phyloP scores from a whole-genome alignment of 1,140 invertebrate species.

The Bicyclus anynana region DNA sequence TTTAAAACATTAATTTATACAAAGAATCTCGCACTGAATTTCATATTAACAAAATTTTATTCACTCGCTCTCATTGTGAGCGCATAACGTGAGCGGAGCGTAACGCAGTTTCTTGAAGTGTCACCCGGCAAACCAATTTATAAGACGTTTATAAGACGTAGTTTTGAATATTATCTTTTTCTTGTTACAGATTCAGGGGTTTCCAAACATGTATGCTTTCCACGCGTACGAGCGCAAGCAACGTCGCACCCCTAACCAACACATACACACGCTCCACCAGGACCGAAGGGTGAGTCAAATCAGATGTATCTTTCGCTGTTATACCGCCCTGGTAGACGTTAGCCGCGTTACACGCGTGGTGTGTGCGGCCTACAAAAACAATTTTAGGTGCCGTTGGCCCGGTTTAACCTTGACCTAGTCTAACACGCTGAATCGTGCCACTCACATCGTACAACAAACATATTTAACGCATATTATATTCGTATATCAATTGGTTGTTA shows the following conservation, averaged over 20 bases:
- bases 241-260: slow-evolving; percentile 45
- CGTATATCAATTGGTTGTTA: no score
- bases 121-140: no score
- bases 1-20: no score
- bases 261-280: slow-evolving; percentile 48
- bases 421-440: background rate
- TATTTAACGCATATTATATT: no score
- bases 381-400: slow-evolving; percentile 1
- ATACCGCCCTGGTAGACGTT: slow-evolving; percentile 48
- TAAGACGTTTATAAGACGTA: no score
- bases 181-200: slow-evolving; percentile 66
- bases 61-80: no score
- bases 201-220: slow-evolving; percentile 76
- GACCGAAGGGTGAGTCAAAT: slow-evolving; percentile 68
- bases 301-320: slow-evolving; percentile 2
- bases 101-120: no score
- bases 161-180: no score
- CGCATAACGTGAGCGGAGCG: no score
- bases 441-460: no score
- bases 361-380: slow-evolving; percentile 15
- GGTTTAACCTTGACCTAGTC: background rate
- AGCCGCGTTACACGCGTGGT: slow-evolving; percentile 50
- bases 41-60: no score
- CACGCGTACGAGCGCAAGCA: slow-evolving; percentile 66
- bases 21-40: no score